Base-by-base conservation (phyloP, 2,888 invertebrate species). In the Gandaritis pyraliata region DNA sequence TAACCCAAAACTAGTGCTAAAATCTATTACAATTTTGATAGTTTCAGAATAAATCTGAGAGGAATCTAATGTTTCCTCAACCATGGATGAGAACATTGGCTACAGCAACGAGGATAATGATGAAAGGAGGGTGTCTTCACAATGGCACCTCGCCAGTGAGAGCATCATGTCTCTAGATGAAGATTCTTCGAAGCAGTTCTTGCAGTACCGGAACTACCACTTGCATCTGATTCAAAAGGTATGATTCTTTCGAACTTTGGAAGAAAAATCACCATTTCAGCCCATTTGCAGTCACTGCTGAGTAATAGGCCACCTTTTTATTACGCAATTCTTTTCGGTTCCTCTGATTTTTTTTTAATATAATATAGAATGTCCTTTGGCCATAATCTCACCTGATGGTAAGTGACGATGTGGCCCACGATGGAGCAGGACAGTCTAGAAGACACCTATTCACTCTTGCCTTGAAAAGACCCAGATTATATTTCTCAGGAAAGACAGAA, bases 141-240 rank as follows among this genome's bases (percentile, higher is more conserved):
- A 62, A 36, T 67, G 66, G 66, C 41, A 60, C 2, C 10, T 65
- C 6, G 50, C 55, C 4, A 29, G 52, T 2, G 59, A 49, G 10
- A 54, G 54, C 38, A 6, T 38, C 12, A 16, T 45, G 2, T 61
- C 63, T 1, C 7, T 65, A 1, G 53, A 53, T 0, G 30, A 16
- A 0, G 58, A 56, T 0, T 48, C 65, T 29, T 66, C 69, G 0
- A 56, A 39, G 1, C 30, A 53, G 18, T 43, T 58, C n/a, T 13
- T 61, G 10, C 59, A 67, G 36, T 61, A 64, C 12, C 15, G 41
- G 10, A 60, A 58, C 33, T 65, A 61, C n/a, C 63, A 65, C 15
- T 29, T 69, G 8, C 61, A 67, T 60, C 39, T 69, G 16, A 51
- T 65, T 11, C 59, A 58, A 41, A 62, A 64, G 60, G 69, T 66